phyloP scores from a whole-genome alignment of 37 sponge, comb jelly and placozoan genomes.

The Theonella swinhoei region DNA sequence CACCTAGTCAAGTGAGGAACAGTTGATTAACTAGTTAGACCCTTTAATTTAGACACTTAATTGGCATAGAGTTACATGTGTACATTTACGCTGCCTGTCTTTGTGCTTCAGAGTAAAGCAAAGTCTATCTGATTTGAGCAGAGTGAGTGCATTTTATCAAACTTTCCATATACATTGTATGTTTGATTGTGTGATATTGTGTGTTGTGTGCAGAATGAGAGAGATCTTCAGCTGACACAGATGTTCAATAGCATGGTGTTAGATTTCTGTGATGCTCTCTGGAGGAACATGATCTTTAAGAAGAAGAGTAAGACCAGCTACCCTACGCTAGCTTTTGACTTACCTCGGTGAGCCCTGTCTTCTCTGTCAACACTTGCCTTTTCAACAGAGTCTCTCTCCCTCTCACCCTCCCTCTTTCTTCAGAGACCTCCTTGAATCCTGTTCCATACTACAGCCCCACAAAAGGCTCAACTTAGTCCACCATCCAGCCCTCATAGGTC shows the following conservation, averaged over 20 bases:
- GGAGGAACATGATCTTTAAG: conserved; percentile 51
- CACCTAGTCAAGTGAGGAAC: conserved; percentile 16
- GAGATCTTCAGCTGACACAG: conserved; percentile 10
- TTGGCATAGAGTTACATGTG: not conserved
- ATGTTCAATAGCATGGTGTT: conserved; percentile 46
- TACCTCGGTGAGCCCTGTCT: conserved; percentile 3
- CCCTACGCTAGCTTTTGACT: conserved; percentile 23
- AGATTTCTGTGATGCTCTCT: conserved; percentile 64
- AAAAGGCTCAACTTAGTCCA: conserved; percentile 34
- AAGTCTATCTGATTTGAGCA: not conserved
- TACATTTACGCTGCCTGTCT: not conserved
- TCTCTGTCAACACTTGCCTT: not conserved
- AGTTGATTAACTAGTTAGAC: no score
- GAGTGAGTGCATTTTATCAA: not conserved
- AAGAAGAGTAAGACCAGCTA: conserved; percentile 1
- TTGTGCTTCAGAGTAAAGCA: not conserved
- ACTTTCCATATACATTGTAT: not conserved
- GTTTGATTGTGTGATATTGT: not conserved
- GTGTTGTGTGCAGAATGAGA: not conserved
- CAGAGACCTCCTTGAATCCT: not conserved
- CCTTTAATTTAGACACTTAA: not conserved
- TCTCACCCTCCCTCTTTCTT: not conserved
- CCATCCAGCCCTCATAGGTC: conserved; percentile 41
- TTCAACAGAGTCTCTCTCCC: not conserved
- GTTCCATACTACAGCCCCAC: not conserved